Conservation (phyloP, 2,113 vertebrate species). For the Coturnix japonica region DNA sequence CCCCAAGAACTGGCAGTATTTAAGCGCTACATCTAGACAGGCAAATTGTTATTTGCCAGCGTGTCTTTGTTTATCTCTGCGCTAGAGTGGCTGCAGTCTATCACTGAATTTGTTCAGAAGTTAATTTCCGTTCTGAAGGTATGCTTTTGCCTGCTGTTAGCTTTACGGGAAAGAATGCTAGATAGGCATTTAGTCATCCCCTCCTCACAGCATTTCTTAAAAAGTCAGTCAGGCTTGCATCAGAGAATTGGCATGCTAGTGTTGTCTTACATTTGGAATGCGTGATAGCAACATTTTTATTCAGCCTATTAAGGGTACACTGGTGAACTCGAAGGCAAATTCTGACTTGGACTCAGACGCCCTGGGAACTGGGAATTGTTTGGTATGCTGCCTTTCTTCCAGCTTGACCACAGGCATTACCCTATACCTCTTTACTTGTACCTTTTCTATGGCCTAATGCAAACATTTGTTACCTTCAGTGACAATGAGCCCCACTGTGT, state of each 20-base stretch:
- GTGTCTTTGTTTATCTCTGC: background rate
- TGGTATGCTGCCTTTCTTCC: background rate
- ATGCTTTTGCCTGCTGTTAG: background rate
- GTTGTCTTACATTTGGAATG: slow-evolving; percentile 23
- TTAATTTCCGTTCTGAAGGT: background rate
- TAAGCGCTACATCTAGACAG: background rate
- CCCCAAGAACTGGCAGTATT: background rate
- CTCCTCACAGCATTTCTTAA: slow-evolving; percentile 16
- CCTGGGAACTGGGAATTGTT: background rate
- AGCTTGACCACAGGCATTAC: background rate
- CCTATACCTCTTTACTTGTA: background rate
- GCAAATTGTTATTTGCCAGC: background rate
- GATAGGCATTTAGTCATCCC: background rate
- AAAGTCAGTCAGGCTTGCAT: background rate
- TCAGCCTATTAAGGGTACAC: background rate
- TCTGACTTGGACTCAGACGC: background rate
- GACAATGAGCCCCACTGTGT: background rate
- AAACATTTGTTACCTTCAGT: background rate
- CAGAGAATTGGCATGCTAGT: slow-evolving; percentile 3
- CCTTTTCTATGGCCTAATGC: background rate
- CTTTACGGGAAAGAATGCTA: background rate
- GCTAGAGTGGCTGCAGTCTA: background rate
- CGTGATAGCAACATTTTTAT: background rate
- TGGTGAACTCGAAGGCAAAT: background rate
- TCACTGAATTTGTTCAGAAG: background rate